Evolutionary conservation across 2,113 vertebrate species (phyloP).

Genomic region (human): GRCh38 chr2:174495501-174496000

Average conservation of each 20-base stretch:
- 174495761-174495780: not conserved
- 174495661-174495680: not conserved
- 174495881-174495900: not conserved
- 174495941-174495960: not conserved
- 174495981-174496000: not conserved
- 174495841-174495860: not conserved
- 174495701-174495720: not conserved
- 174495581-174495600: not conserved
- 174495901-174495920: not conserved
- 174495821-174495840: not conserved
- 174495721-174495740: not conserved
- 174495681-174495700: not conserved
- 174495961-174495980: not conserved
- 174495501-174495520: not conserved
- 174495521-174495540: not conserved
- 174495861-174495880: not conserved
- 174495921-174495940: not conserved
- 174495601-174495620: not conserved
- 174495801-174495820: not conserved
- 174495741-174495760: not conserved
- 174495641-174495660: not conserved
- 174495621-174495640: not conserved
- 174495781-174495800: not conserved
- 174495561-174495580: not conserved
- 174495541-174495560: not conserved